These are phyloP conservation scores for Triplophysa dalaica DNA, from an alignment of 2,113 vertebrate genomes.

Conservation along the genomic window DNA sequence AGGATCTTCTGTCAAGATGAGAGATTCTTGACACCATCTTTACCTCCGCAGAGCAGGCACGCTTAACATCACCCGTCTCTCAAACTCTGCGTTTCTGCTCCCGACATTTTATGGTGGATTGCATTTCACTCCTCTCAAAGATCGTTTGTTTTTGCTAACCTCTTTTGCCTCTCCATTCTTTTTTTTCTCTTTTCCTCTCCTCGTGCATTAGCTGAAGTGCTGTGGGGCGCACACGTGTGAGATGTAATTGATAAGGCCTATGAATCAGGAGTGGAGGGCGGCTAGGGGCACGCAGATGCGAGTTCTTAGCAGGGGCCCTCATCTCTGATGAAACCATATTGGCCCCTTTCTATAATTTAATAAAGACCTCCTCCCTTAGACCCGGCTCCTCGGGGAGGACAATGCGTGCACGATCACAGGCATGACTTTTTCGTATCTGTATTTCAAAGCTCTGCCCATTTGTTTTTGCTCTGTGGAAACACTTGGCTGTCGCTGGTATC, in stretches of 20 bases:
- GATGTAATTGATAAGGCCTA: slow-evolving; percentile 61
- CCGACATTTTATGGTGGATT: slow-evolving; percentile 41
- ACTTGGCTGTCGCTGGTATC: slow-evolving; percentile 62
- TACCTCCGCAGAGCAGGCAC: slow-evolving; percentile 33
- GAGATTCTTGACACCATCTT: slow-evolving; percentile 59
- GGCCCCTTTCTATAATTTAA: slow-evolving; percentile 66
- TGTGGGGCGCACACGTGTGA: slow-evolving; percentile 22
- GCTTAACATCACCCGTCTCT: slow-evolving; percentile 41
- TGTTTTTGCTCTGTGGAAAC: slow-evolving; percentile 63
- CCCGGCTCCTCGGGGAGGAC: slow-evolving; percentile 58
- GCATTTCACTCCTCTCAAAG: slow-evolving; percentile 48
- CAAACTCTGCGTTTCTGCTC: slow-evolving; percentile 11
- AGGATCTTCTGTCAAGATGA: slow-evolving; percentile 66
- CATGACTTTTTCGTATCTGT: slow-evolving; percentile 46
- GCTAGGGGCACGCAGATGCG: slow-evolving; percentile 57
- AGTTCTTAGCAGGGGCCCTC: slow-evolving; percentile 42
- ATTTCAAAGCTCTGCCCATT: slow-evolving; percentile 55
- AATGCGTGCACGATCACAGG: slow-evolving; percentile 58
- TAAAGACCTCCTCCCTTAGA: slow-evolving; percentile 59
- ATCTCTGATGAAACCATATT: slow-evolving; percentile 48
- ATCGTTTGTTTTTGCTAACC: background rate
- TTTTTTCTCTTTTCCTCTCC: slow-evolving; percentile 17
- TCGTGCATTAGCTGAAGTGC: slow-evolving; percentile 19
- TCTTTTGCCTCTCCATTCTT: background rate
- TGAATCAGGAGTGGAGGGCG: slow-evolving; percentile 57